Percentiles rank a stretch among this genome's conserved stretches.
Conservation (phyloP, 1,140 invertebrate species). For the Archivesica marissinica region DNA sequence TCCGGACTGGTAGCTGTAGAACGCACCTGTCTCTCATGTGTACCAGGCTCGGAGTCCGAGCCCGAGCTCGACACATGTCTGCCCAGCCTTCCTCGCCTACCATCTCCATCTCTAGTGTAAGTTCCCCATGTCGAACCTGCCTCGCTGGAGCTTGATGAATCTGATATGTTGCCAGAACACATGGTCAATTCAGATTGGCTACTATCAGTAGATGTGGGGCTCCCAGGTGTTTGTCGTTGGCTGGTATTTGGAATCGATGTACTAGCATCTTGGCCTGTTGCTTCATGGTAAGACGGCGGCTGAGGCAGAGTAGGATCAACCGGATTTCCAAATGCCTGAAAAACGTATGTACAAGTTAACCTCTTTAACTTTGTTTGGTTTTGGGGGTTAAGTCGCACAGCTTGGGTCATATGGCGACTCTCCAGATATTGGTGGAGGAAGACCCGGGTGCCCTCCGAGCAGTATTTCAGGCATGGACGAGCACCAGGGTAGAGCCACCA, state of each 20-base stretch:
- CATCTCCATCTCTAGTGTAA: slow-evolving; percentile 38
- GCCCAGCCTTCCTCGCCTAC: slow-evolving; percentile 8
- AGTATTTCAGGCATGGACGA: too few relatives aligned
- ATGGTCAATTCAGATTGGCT: slow-evolving; percentile 56
- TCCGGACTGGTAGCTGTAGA: neutral
- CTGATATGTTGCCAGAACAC: slow-evolving; percentile 27
- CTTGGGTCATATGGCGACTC: too few relatives aligned
- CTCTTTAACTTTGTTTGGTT: too few relatives aligned
- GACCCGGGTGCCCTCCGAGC: too few relatives aligned
- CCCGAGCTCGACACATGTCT: slow-evolving; percentile 41
- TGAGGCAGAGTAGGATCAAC: slow-evolving; percentile 37
- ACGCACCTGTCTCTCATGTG: neutral
- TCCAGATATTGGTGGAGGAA: too few relatives aligned
- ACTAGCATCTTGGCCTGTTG: neutral
- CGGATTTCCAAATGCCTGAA: slow-evolving; percentile 55
- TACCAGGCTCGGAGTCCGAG: slow-evolving; percentile 5
- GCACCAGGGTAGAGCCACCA: too few relatives aligned
- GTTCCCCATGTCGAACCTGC: slow-evolving; percentile 4
- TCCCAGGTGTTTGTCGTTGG: slow-evolving; percentile 6
- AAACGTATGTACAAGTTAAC: neutral
- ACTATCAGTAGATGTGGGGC: slow-evolving; percentile 48
- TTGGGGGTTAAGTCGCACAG: too few relatives aligned
- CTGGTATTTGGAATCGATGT: neutral
- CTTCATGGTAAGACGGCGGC: slow-evolving; percentile 50
- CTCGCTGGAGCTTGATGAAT: slow-evolving; percentile 57